Evolutionary conservation across 2,888 invertebrate species (phyloP).

Genomic region (Dendrolimus pini): DNA sequence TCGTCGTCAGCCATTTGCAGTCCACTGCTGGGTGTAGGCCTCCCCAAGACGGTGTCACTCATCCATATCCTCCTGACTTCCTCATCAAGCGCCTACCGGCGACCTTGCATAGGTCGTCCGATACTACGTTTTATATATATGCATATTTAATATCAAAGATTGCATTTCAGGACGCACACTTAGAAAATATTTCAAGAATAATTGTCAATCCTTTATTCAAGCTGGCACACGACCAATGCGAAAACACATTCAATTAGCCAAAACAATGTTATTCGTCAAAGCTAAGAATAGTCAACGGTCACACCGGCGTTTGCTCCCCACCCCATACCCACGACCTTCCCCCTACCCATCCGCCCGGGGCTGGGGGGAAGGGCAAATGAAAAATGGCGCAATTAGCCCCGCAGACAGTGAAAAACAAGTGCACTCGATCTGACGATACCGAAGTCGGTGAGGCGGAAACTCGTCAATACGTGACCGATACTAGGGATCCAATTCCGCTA

Average conservation of each 20-base stretch:
- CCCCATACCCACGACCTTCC: constrained; percentile 8
- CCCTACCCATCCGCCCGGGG: constrained; percentile 13
- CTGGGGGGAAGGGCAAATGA: constrained; percentile 51
- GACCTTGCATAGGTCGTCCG: no score
- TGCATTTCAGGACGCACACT: no score
- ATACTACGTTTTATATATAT: no score
- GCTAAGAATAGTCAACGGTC: constrained; percentile 33
- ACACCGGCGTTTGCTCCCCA: constrained; percentile 19
- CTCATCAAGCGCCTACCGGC: no score
- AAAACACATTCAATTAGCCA: constrained; percentile 37
- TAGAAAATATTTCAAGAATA: no score
- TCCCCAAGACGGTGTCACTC: no score
- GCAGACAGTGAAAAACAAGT: constrained; percentile 75
- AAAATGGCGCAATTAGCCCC: constrained; percentile 73
- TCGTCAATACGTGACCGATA: constrained; percentile 43
- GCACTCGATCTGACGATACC: constrained; percentile 61
- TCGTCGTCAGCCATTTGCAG: no score
- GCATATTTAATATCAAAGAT: no score
- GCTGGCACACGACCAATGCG: constrained; percentile 12
- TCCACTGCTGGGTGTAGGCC: no score
- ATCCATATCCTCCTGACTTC: no score
- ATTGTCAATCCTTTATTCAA: background rate
- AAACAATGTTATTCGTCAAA: constrained; percentile 33
- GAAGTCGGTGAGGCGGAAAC: constrained; percentile 31
- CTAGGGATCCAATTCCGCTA: constrained; percentile 15